Evolutionary conservation across 1,140 invertebrate species (phyloP).

Genomic region (Cylas formicarius): DNA sequence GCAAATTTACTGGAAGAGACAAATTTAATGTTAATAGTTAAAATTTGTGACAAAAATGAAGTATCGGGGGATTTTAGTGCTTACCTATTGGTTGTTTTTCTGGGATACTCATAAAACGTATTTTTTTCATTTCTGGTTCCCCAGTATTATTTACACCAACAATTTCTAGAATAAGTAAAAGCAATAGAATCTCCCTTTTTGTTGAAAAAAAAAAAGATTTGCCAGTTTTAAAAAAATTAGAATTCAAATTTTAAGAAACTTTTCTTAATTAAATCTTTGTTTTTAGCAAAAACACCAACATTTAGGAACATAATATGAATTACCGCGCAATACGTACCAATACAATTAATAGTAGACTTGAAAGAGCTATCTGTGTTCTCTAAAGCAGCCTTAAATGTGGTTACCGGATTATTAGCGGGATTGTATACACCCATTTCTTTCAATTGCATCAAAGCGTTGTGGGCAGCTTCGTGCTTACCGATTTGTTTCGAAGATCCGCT

Average conservation of each 20-base stretch:
- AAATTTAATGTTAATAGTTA: neutral
- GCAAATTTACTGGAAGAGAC: conserved; percentile 17
- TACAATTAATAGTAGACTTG: conserved; percentile 45
- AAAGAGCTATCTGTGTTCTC: conserved; percentile 37
- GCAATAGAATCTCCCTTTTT: too few species aligned
- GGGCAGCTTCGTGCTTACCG: conserved; percentile 33
- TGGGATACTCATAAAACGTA: too few species aligned
- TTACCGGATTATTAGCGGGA: conserved; percentile 18
- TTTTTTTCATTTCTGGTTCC: too few species aligned
- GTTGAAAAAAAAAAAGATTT: too few species aligned
- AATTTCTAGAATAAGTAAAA: too few species aligned
- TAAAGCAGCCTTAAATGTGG: conserved; percentile 18
- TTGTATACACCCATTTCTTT: conserved; percentile 26
- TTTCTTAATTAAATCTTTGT: too few species aligned
- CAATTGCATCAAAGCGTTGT: conserved; percentile 27
- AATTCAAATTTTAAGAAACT: neutral
- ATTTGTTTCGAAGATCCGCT: conserved; percentile 34
- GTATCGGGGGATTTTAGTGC: too few species aligned
- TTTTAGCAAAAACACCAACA: conserved; percentile 37
- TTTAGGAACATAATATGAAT: neutral
- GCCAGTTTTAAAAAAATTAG: too few species aligned
- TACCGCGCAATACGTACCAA: conserved; percentile 17
- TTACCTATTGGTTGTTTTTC: too few species aligned
- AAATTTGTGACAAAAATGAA: too few species aligned
- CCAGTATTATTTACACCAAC: too few species aligned